A percentile compares a stretch with the other conserved stretches of the same genome.
These are phyloP conservation scores for Cottus gobio DNA, from an alignment of 2,113 vertebrate genomes.

Conservation along the genomic window DNA sequence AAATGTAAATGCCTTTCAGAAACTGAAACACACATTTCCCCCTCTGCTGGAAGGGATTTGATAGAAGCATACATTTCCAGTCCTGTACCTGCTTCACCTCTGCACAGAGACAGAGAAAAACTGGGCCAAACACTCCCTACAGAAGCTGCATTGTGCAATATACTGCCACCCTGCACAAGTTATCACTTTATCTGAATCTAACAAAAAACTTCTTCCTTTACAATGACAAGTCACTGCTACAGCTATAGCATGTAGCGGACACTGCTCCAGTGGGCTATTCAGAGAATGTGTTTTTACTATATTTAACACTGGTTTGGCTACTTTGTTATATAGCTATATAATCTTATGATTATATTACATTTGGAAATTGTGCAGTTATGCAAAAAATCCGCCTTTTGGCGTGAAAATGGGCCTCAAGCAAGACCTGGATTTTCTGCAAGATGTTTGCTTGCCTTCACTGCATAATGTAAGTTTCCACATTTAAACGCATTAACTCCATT, in stretches of 20 bases:
- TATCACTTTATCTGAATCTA: not conserved
- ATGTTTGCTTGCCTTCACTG: not conserved
- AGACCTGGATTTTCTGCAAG: not conserved
- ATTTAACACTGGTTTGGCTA: not conserved
- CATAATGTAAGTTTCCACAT: not conserved
- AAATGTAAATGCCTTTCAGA: too few relatives aligned
- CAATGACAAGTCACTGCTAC: not conserved
- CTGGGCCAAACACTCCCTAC: not conserved
- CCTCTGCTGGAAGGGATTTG: not conserved
- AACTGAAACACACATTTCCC: not conserved
- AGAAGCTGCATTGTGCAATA: not conserved
- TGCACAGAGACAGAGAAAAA: not conserved
- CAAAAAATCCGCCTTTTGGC: not conserved
- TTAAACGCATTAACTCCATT: not conserved
- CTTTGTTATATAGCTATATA: not conserved
- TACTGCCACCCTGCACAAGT: not conserved
- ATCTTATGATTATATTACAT: not conserved
- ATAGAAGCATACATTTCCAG: not conserved
- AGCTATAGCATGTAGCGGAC: not conserved
- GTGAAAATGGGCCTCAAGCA: not conserved
- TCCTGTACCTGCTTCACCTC: not conserved
- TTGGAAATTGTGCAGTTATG: not conserved
- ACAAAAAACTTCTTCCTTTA: not conserved
- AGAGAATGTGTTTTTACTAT: not conserved
- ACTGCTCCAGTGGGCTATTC: not conserved